These are phyloP conservation scores for Hyla sarda DNA, from an alignment of 2,113 vertebrate species.

Conservation along the genomic window DNA sequence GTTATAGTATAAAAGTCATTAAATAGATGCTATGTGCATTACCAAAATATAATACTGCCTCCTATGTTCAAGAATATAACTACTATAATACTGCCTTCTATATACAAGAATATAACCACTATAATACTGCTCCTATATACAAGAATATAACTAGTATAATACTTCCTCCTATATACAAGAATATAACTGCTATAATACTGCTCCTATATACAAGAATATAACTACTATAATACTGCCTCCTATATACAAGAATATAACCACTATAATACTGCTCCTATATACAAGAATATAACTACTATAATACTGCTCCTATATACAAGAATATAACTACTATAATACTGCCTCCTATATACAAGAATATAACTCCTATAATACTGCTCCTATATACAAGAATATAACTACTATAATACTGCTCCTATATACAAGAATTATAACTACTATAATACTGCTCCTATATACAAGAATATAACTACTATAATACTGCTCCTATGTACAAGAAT, in stretches of 20 bases:
- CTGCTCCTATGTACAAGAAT: too few species aligned
- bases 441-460: not conserved
- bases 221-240: slow-evolving; percentile 1
- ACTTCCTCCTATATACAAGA: not conserved
- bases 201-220: not conserved
- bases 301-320: not conserved
- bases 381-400: not conserved
- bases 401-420: not conserved
- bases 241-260: not conserved
- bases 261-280: not conserved
- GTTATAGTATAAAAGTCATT: too few species aligned
- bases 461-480: not conserved
- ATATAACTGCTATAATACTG: too few species aligned
- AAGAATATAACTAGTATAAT: slow-evolving; percentile 6
- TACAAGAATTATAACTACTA: not conserved
- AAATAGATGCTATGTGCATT: not conserved
- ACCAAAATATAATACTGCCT: not conserved
- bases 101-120: not conserved
- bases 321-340: slow-evolving; percentile 1
- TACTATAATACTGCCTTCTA: not conserved
- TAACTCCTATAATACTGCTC: not conserved
- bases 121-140: not conserved
- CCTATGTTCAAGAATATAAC: not conserved
- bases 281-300: not conserved
- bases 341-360: not conserved